Percentiles rank a stretch among this genome's conserved stretches.
Conservation (phyloP, 2,113 vertebrate species). For the Galemys pyrenaicus region DNA sequence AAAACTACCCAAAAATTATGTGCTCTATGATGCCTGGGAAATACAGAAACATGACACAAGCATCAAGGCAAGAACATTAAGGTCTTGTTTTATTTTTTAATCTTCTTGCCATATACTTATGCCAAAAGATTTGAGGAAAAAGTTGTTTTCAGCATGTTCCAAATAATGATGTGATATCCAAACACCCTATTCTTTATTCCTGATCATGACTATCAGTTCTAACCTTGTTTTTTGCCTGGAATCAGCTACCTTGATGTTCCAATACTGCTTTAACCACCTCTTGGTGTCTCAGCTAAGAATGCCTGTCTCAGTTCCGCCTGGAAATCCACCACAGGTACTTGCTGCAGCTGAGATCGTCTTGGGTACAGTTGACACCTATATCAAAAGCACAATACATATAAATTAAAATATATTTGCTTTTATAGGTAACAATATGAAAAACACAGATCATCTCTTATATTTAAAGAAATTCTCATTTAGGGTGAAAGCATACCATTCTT, state of each 20-base stretch:
- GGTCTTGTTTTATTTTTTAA: background rate
- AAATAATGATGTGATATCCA: background rate
- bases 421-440: background rate
- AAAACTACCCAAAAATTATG: constrained; percentile 1
- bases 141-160: background rate
- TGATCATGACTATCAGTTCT: constrained; percentile 9
- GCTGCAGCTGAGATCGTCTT: constrained; percentile 66
- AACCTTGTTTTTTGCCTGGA: constrained; percentile 16
- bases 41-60: background rate
- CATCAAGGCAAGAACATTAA: background rate
- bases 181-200: background rate
- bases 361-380: constrained; percentile 68
- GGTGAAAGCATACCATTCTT: background rate
- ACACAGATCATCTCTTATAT: background rate
- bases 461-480: background rate
- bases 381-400: background rate
- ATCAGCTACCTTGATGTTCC: constrained; percentile 3
- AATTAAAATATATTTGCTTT: background rate
- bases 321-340: constrained; percentile 73
- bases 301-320: constrained; percentile 74
- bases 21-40: background rate
- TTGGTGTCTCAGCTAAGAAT: constrained; percentile 76
- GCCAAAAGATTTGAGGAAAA: background rate
- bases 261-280: constrained; percentile 69
- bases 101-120: background rate